Evolutionary conservation across 2,888 invertebrate genomes (phyloP), one percentile per base, ranked within the genome.

Genomic region (Aphodius granarius): DNA sequence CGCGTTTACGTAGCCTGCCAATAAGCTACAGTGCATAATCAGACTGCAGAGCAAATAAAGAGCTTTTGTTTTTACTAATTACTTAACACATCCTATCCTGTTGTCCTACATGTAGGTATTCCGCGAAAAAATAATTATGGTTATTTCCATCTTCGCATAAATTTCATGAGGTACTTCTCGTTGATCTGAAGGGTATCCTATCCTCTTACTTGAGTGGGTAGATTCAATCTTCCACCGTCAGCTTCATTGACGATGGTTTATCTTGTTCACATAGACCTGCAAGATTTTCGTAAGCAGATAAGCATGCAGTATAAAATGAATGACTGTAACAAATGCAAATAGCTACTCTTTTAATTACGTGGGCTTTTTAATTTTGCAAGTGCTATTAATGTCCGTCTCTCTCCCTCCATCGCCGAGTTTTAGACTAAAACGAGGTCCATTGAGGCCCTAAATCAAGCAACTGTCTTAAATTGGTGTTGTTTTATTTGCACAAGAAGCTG

Each of bases 221-320:
- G 43, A 43, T 43, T 0, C 2, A 9, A 43, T 43, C 43, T 43
- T 6, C 43, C 6, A 43, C 13, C 43, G 43, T 43, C 43, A 43
- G 4, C 43, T n/a, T 43, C 43, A 43, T 43, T 43, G 43, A 43
- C 6, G 1, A 43, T 43, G 43, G 9, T 43, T 13, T 43, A 43
- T 43, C 43, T 43, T 0, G 43, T 43, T 9, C 68, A 68, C n/a
- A 17, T 21, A 68, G 20, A 22, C 22, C 68, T 22, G 68, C 68
- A 68, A 68, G 22, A 68, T 68, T n/a, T 17, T 3, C 65, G 22
- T 68, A 68, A 68, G 20, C n/a, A 68, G 68, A 68, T 68, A 68
- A 68, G 68, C 68, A 68, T 68, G 68, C 68, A 68, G 68, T 68
- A 22, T 20, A 21, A 68, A 68, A 19, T 68, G 68, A 22, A 68